Conservation (phyloP, 2,113 vertebrate species). For the Mesitornis unicolor region DNA sequence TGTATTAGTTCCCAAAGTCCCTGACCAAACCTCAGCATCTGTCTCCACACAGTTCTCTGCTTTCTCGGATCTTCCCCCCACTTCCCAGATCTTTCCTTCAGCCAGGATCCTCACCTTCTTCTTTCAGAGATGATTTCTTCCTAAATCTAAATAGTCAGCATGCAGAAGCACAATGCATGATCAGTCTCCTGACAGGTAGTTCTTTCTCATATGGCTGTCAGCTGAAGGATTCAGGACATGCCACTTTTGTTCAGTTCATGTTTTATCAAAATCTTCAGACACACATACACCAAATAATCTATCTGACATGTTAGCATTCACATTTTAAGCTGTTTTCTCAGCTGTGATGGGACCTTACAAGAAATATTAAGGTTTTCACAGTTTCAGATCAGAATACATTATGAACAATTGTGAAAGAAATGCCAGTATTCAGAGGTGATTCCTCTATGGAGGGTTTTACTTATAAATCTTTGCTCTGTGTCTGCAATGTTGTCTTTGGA, state of each 20-base stretch:
- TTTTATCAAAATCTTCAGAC: background rate
- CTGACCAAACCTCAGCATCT: background rate
- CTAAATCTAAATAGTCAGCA: background rate
- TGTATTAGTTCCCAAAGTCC: background rate
- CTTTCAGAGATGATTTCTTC: background rate
- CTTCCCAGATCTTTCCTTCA: background rate
- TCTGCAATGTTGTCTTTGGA: background rate
- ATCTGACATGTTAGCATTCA: background rate
- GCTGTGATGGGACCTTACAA: background rate
- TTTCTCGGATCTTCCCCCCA: background rate
- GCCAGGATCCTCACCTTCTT: background rate
- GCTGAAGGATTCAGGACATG: background rate
- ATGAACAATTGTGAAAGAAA: background rate
- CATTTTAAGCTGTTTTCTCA: background rate
- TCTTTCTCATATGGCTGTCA: background rate
- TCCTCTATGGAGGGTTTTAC: background rate
- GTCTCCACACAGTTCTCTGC: background rate
- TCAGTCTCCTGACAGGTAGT: background rate
- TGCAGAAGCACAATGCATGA: background rate
- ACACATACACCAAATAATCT: background rate
- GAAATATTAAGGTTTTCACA: background rate
- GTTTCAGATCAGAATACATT: background rate
- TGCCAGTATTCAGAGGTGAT: background rate
- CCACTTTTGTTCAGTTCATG: background rate
- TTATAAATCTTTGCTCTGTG: background rate